Base-by-base conservation (phyloP, 2,113 vertebrate genomes). In the Lethenteron camtschaticum region DNA sequence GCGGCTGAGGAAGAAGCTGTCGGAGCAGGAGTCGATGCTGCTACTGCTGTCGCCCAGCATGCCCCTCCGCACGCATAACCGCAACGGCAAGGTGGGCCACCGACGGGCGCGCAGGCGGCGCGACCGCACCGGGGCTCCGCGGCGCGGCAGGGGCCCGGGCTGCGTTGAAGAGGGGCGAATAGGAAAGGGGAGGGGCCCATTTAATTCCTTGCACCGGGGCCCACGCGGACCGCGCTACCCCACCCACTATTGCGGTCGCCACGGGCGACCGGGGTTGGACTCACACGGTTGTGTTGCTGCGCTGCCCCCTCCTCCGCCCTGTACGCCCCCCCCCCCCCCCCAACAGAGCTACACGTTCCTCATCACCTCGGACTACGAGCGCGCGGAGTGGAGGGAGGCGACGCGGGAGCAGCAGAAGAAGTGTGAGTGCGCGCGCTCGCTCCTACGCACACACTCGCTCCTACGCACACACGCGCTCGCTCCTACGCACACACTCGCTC, bases 1-100 rank as follows among this genome's bases (percentile, higher is more conserved):
- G 69, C 87, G 90, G 58, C 81, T 96, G 70, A 90, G 91, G 79
- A 99, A 96, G 82, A 99, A 99, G 81, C 92, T 99, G 90, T 95
- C 90, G 57, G 94, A 99, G 71, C 90, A 99, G 0, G 94, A 99
- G 73, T 96, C 94, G 57, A 87, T 86, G 82, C 79, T 99, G 76
- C 86, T 99, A 12, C 83, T 95, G 69, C 85, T 89, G 77, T 95
- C 90, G 0, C 94, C 94, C 0, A 87, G 86, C 16, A 99, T 99
- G 74, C 94, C 94, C 0, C 95, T 99, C 81, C 86, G 94, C 77
- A 87, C 96, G 78, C 87, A 91, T 81, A 94, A 88, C 80, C 90
- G 86, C 72, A 88, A 95, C 0, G 89, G 90, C 78, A 99, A 99
- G 87, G 94, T 96, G 79, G 55, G 13, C n/a, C 12, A 6, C 6